Percentiles rank a stretch among this genome's conserved stretches.
Evolutionary conservation across 2,888 invertebrate genomes (phyloP).

Genomic region (Erannis defoliaria): DNA sequence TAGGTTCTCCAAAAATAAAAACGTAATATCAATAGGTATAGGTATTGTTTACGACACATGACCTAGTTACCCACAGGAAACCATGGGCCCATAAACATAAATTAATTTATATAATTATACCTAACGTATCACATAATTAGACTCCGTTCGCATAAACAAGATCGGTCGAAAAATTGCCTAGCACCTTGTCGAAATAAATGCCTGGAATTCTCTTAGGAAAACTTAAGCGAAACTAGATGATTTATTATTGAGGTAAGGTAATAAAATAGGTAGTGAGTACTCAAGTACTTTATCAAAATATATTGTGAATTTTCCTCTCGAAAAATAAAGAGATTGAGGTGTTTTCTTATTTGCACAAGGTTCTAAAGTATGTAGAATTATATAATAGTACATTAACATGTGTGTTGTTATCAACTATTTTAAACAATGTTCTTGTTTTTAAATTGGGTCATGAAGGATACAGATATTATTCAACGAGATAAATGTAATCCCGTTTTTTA

Average conservation of each 20-base stretch:
- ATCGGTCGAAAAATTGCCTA: not conserved
- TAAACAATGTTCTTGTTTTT: conserved; percentile 2
- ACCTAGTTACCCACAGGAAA: conserved; percentile 40
- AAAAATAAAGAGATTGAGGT: not conserved
- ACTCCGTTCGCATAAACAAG: conserved; percentile 10
- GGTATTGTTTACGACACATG: conserved; percentile 28
- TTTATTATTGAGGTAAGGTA: conserved; percentile 1
- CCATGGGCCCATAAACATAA: conserved; percentile 33
- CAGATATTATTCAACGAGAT: conserved; percentile 8
- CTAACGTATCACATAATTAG: conserved; percentile 27
- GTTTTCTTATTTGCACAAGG: not conserved
- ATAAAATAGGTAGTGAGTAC: not conserved
- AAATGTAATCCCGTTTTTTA: not conserved
- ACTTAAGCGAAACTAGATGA: not conserved
- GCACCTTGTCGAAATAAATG: conserved; percentile 9
- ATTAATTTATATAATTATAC: conserved; percentile 38
- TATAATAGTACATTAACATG: not conserved
- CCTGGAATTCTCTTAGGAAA: not conserved
- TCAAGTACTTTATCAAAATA: not conserved
- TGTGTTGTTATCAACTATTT: conserved; percentile 14
- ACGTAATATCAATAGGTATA: conserved; percentile 14
- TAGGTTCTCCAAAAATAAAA: conserved; percentile 7
- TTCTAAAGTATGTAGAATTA: too few species aligned
- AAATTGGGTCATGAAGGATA: conserved; percentile 15
- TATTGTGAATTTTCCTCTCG: not conserved